Evolutionary conservation across 2,797 vertebrate genomes (phyloP), one percentile per base, ranked within the genome.

Genomic region (Gephyroberyx darwinii): DNA sequence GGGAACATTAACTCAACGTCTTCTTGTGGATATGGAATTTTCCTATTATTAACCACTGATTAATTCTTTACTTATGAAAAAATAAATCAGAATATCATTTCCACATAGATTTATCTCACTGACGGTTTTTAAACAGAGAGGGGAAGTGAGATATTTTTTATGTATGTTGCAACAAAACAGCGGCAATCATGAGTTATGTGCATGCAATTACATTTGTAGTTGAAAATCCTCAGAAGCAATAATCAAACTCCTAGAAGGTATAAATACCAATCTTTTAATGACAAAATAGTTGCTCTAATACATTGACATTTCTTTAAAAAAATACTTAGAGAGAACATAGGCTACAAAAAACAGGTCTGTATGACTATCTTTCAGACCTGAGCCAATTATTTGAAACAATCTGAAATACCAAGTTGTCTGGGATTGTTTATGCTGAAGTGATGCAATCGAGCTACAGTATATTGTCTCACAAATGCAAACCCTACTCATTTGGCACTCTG

Each of bases 401-500:
- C 3, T 41, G n/a, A 71, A 73, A 70, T 70, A 17, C 2, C 2
- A 72, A 53, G 1, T 51, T 59, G 5, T 62, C 30, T 65, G 31
- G 35, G 57, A 64, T n/a, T 30, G 19, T 7, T 45, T 9, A 6
- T 3, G 51, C 1, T 51, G 16, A 69, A 70, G 20, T 19, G n/a
- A 50, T 61, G 2, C 59, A 61, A 39, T 45, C 19, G 50, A 31
- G 8, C 9, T 62, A 37, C 0, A 57, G 16, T 26, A 17, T 62
- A 2, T 45, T 60, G 41, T 60, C 37, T 54, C 5, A 33, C 26
- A 47, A 8, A 13, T 58, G 26, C 26, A 62, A 70, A 58, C n/a
- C 5, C 63, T 74, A 51, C 22, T 61, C 22, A 74, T 81, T 84
- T 82, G 80, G 85, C 83, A 87, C 81, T 78, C 65, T 63, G 45